These are phyloP conservation scores for Selene dorsalis DNA, from an alignment of 2,797 vertebrate species.

Conservation along the genomic window DNA sequence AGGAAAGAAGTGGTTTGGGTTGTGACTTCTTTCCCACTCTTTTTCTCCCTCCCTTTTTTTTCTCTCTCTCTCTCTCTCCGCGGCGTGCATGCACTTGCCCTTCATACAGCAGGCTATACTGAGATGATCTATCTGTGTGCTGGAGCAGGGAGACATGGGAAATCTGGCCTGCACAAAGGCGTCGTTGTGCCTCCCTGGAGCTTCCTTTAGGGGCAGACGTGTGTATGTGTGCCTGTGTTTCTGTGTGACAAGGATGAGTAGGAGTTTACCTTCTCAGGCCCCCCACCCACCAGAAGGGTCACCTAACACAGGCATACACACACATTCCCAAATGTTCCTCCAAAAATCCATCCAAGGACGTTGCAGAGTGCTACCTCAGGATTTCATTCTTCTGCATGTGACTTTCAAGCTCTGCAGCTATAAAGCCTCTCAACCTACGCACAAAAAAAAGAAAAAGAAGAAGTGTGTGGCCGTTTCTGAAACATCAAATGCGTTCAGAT, in stretches of 20 bases:
- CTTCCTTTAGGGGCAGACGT: constrained; percentile 71
- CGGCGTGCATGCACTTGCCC: constrained; percentile 84
- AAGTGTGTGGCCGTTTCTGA: constrained; percentile 29
- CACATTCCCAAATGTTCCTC: constrained; percentile 46
- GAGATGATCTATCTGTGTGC: constrained; percentile 82
- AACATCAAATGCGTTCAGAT: constrained; percentile 40
- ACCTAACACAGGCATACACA: constrained; percentile 27
- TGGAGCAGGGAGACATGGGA: constrained; percentile 78
- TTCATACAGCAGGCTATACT: constrained; percentile 76
- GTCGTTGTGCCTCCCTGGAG: constrained; percentile 78
- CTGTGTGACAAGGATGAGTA: constrained; percentile 71
- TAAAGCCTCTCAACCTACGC: constrained; percentile 44
- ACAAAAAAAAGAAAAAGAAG: constrained; percentile 3
- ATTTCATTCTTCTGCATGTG: constrained; percentile 41
- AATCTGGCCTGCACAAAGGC: constrained; percentile 80
- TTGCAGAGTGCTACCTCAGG: constrained; percentile 48
- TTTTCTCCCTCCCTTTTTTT: constrained; percentile 40
- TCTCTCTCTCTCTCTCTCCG: constrained; percentile 40
- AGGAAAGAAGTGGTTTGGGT: constrained; percentile 62
- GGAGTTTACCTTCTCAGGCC: constrained; percentile 67
- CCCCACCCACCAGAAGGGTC: constrained; percentile 47
- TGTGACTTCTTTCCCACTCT: constrained; percentile 66
- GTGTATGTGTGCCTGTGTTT: constrained; percentile 48
- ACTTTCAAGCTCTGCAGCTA: constrained; percentile 46
- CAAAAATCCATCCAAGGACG: constrained; percentile 66